phyloP scores from a whole-genome alignment of 2,888 invertebrate species.

The Thalpophila matura region DNA sequence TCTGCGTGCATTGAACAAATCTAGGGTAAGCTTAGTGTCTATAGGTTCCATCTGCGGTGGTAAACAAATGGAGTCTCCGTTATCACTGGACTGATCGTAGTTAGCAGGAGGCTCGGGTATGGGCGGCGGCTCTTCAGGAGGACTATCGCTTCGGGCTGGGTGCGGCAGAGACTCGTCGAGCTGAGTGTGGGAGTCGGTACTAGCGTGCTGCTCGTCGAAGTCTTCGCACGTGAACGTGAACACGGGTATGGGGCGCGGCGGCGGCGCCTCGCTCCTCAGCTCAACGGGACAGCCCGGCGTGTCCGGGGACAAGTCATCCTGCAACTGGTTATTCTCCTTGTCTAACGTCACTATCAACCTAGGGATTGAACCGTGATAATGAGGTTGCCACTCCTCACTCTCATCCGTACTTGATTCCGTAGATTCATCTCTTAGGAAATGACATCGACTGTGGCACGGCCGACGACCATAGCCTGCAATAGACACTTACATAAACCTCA shows the following conservation, averaged over 20 bases:
- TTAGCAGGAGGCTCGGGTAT: constrained; percentile 74
- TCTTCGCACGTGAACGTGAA: constrained; percentile 88
- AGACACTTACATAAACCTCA: constrained; percentile 64
- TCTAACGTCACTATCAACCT: constrained; percentile 85
- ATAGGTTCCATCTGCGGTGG: constrained; percentile 86
- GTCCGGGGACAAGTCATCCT: constrained; percentile 82
- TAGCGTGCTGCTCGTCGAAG: constrained; percentile 76
- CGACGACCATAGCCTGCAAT: constrained; percentile 84
- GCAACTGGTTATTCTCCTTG: constrained; percentile 81
- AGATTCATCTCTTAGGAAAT: constrained; percentile 78
- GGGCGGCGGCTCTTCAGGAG: constrained; percentile 71
- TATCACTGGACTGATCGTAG: constrained; percentile 80
- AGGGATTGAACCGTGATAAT: constrained; percentile 85
- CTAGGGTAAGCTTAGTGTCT: constrained; percentile 81
- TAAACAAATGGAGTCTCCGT: constrained; percentile 75
- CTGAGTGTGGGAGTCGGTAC: constrained; percentile 62
- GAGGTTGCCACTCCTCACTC: constrained; percentile 79
- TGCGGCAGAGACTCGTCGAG: constrained; percentile 67
- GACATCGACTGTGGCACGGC: constrained; percentile 76
- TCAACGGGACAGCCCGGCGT: constrained; percentile 84
- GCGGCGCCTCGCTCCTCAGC: constrained; percentile 64
- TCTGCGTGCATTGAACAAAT: constrained; percentile 76
- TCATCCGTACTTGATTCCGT: constrained; percentile 86
- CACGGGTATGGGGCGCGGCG: constrained; percentile 79
- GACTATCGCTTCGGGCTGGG: constrained; percentile 41